phyloP scores from a whole-genome alignment of 2,888 invertebrate genomes.

The Andrena chrysosceles region DNA sequence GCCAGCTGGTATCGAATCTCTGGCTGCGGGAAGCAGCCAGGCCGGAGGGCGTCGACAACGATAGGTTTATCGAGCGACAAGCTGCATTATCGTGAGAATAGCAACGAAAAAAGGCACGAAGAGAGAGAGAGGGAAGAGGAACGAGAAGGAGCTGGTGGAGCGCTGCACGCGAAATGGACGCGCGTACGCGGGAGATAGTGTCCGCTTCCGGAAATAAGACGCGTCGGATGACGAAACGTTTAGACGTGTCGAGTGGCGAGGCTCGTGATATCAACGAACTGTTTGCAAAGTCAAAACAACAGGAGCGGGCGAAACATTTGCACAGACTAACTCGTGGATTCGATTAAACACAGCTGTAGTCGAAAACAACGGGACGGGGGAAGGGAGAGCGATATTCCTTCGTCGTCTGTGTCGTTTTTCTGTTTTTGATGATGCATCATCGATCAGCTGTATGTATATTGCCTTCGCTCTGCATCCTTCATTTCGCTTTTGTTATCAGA shows the following conservation, averaged over 20 bases:
- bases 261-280: slow-evolving; percentile 42
- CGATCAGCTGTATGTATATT: too few species aligned
- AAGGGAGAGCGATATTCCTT: too few species aligned
- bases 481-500: too few species aligned
- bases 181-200: slow-evolving; percentile 52
- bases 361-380: slow-evolving; percentile 27
- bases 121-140: neutral
- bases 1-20: slow-evolving; percentile 58
- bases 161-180: slow-evolving; percentile 45
- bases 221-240: slow-evolving; percentile 53
- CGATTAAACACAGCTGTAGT: slow-evolving; percentile 25
- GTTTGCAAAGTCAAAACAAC: slow-evolving; percentile 42
- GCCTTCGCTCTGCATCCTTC: too few species aligned
- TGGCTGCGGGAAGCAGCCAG: slow-evolving; percentile 72
- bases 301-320: slow-evolving; percentile 32
- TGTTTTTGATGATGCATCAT: too few species aligned
- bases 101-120: neutral
- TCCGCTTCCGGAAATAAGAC: slow-evolving; percentile 62
- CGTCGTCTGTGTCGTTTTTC: too few species aligned
- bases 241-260: slow-evolving; percentile 33
- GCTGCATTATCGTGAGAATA: slow-evolving; percentile 62
- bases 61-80: slow-evolving; percentile 73
- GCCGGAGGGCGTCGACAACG: slow-evolving; percentile 77
- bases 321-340: slow-evolving; percentile 21
- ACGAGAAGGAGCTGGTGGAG: slow-evolving; percentile 40